Evolutionary conservation across 2,113 vertebrate species (phyloP), one percentile per base, ranked within the genome.

Genomic region (Martes martes): DNA sequence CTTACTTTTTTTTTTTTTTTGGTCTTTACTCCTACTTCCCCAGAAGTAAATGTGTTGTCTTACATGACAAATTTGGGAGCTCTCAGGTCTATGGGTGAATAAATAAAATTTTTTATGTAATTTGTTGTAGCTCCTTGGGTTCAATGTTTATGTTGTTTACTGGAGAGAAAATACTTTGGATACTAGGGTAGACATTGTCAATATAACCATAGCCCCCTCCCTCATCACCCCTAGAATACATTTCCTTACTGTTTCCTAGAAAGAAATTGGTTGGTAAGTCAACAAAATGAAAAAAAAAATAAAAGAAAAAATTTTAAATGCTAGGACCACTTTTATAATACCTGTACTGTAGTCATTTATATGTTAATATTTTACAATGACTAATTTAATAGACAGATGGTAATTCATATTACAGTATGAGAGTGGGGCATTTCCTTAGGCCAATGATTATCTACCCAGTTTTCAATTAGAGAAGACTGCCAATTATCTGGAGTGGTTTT

Each of bases 351-450:
- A 97, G 95, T 98, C 91, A 97, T 97, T 97, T 97, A 59, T 83
- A 6, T 98, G 95, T 98, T 98, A 98, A 90, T 98, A 96, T 96
- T 98, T 99, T 97, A 84, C 28, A 8, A 28, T 31, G 63, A 97
- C 95, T 98, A 97, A 98, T 98, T 98, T 98, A 98, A 96, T 95
- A 97, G 95, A 92, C 98, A 99, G 98, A 98, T 98, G 98, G 98
- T 96, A 88, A 97, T 98, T 98, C 15, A 16, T 98, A 97, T 95
- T 98, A 98, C 3, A 55, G 86, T 96, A 85, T 76, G 16, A 2
- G 86, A 97, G 59, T 45, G 39, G 93, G 94, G 71, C 59, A 97
- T 98, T 98, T 98, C 97, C 95, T 92, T 96, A 91, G 98, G 97
- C 97, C 97, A 98, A 98, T 98, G n/a, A 98, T 98, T 98, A 84